Evolutionary conservation across 2,888 invertebrate genomes (phyloP).

Genomic region (Synergus japonicus): DNA sequence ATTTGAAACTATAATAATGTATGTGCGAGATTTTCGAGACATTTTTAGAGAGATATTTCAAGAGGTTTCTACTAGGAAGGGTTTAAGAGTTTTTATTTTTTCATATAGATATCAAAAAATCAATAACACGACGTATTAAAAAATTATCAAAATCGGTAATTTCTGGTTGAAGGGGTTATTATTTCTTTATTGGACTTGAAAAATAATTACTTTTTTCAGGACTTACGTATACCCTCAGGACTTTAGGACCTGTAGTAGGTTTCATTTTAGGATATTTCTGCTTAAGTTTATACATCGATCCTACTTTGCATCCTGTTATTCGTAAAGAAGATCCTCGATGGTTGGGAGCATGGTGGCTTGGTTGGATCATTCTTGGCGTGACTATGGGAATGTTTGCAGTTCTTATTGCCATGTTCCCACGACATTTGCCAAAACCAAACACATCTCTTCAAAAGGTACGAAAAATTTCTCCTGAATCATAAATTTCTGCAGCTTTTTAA

Average conservation of each 20-base stretch:
- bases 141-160: too few relatives aligned
- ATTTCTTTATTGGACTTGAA: too few relatives aligned
- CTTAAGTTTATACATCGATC: constrained; percentile 81
- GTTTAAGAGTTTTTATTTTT: too few relatives aligned
- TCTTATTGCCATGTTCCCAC: constrained; percentile 83
- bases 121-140: too few relatives aligned
- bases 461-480: not conserved
- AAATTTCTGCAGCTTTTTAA: not conserved
- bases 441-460: constrained; percentile 54
- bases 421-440: constrained; percentile 77
- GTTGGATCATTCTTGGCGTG: constrained; percentile 80
- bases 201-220: constrained; percentile 68
- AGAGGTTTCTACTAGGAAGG: too few relatives aligned
- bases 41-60: too few relatives aligned
- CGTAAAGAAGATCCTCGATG: constrained; percentile 82
- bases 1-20: too few relatives aligned
- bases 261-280: constrained; percentile 80
- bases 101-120: too few relatives aligned
- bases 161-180: too few relatives aligned
- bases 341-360: constrained; percentile 89
- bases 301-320: constrained; percentile 81
- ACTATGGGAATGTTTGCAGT: constrained; percentile 81
- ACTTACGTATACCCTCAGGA: constrained; percentile 78
- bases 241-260: constrained; percentile 81
- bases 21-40: too few relatives aligned